Conservation (phyloP, 2,797 vertebrate species). For the Synanceia verrucosa region DNA sequence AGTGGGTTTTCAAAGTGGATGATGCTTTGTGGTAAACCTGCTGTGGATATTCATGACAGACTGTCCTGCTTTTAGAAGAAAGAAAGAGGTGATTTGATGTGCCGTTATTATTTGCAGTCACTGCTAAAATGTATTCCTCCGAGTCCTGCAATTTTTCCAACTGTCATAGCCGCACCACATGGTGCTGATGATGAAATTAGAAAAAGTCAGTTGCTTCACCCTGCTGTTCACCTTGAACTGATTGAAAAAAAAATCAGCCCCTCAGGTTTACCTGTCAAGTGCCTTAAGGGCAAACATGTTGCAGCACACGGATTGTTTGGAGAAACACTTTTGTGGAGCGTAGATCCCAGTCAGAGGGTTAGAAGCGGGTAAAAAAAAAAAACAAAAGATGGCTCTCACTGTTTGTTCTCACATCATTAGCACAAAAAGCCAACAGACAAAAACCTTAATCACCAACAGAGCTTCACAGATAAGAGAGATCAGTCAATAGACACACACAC, state of each 20-base stretch:
- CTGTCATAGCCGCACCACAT: slow-evolving; percentile 17
- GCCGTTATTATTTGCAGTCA: not conserved
- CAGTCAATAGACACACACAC: slow-evolving; percentile 31
- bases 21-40: not conserved
- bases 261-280: slow-evolving; percentile 4
- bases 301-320: not conserved
- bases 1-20: not conserved
- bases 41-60: not conserved
- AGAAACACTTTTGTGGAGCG: not conserved
- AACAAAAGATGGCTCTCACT: not conserved
- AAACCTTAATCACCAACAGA: slow-evolving; percentile 48
- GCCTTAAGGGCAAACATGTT: slow-evolving; percentile 14
- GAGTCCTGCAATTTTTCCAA: not conserved
- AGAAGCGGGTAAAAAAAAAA: not conserved
- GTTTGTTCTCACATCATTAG: slow-evolving; percentile 47
- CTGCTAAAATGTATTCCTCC: not conserved
- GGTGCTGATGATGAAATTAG: slow-evolving; percentile 53
- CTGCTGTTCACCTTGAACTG: slow-evolving; percentile 30
- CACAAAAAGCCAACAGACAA: slow-evolving; percentile 32
- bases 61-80: not conserved
- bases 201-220: slow-evolving; percentile 37
- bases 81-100: slow-evolving; percentile 2
- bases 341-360: not conserved
- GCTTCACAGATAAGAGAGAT: slow-evolving; percentile 44
- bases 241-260: slow-evolving; percentile 8